Evolutionary conservation across 2,888 invertebrate genomes (phyloP), one percentile per base, ranked within the genome.

Genomic region (Allygus modestus): DNA sequence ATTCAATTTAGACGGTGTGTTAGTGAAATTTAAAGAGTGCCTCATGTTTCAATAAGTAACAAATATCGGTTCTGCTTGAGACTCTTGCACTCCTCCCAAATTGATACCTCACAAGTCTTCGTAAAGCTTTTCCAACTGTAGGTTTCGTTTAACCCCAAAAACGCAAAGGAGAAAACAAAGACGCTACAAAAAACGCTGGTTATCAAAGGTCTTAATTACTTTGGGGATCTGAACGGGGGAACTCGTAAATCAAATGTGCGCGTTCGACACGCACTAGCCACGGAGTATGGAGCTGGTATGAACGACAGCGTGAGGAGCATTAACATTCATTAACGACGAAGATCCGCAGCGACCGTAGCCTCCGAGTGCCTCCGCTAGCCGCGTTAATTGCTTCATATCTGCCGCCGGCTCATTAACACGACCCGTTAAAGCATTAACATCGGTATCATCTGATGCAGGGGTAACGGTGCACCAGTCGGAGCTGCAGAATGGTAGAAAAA

Each of bases 361-460:
- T 2, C 15, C 43, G 28, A n/a, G n/a, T n/a, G n/a, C n/a, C n/a
- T n/a, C 71, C n/a, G 65, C 26, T 26, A 65, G n/a, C 33, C 15
- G 41, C 31, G 51, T 26, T 77, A 77, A 77, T 77, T 77, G 77
- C 77, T 77, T 77, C 77, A 77, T 77, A 77, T 77, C 77, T 51
- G 28, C 77, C 77, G 26, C n/a, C n/a, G 73, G 1, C 43, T 46
- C 28, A 77, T 77, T 77, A 51, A 43, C 37, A 26, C 5, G 77
- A 15, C 31, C 77, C 43, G 77, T 77, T 71, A 77, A 51, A 46
- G 77, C 77, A 77, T 77, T 77, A 77, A 77, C 77, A 46, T 43
- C 28, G n/a, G 23, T 12, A 51, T 73, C 41, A 17, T 43, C 41
- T 73, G 46, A 77, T 77, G 77, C 43, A 43, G 7, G 15, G n/a